Conservation (phyloP, 2,888 invertebrate species). For the Synanthedon tipuliformis region DNA sequence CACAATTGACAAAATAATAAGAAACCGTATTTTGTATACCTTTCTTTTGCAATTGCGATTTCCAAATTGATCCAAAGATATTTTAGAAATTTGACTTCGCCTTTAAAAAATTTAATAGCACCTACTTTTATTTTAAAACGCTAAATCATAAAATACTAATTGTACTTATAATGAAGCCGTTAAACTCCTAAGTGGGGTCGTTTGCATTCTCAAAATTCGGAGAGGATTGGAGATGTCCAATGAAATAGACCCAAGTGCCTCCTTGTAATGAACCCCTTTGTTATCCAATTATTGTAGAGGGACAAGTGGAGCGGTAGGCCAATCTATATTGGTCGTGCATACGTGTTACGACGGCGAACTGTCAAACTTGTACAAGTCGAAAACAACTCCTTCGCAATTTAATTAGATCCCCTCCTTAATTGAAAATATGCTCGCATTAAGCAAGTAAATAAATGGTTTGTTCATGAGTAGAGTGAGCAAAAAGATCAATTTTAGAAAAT, state of each 20-base stretch:
- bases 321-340: slow-evolving; percentile 25
- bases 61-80: too few species aligned
- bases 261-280: slow-evolving; percentile 12
- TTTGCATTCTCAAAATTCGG: slow-evolving; percentile 51
- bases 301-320: slow-evolving; percentile 15
- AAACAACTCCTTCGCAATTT: slow-evolving; percentile 47
- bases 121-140: slow-evolving; percentile 33
- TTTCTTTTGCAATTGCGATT: too few species aligned
- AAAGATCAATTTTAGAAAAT: background rate
- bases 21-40: too few species aligned
- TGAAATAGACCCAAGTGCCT: slow-evolving; percentile 9
- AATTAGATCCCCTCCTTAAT: slow-evolving; percentile 49
- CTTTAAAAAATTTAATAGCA: background rate
- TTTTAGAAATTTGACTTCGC: too few species aligned
- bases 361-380: slow-evolving; percentile 31
- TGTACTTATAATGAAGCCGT: slow-evolving; percentile 57
- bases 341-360: slow-evolving; percentile 27
- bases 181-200: slow-evolving; percentile 60
- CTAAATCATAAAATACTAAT: slow-evolving; percentile 56
- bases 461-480: slow-evolving; percentile 22
- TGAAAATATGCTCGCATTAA: slow-evolving; percentile 54
- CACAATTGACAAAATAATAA: too few species aligned
- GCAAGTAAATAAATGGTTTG: slow-evolving; percentile 40
- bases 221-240: slow-evolving; percentile 19
- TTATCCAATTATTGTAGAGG: background rate